Evolutionary conservation across 2,888 invertebrate genomes (phyloP).

Genomic region (Adineta ricciae): DNA sequence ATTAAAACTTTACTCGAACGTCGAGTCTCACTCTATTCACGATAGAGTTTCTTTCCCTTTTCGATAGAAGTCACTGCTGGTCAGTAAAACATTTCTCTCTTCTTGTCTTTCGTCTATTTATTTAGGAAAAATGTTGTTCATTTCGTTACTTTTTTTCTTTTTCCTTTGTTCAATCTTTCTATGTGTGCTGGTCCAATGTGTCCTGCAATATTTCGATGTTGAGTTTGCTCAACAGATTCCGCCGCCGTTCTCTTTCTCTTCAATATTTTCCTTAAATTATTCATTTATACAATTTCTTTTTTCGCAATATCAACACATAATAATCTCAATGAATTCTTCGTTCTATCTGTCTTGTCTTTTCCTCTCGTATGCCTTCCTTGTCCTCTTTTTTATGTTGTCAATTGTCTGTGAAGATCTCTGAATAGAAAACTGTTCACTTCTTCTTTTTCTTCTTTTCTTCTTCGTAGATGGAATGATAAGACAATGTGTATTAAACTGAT

Average conservation of each 20-base stretch:
- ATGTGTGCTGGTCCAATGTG: not conserved
- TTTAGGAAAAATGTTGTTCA: not conserved
- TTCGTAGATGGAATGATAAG: not conserved
- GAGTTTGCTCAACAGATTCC: not conserved
- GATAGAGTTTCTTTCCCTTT: not conserved
- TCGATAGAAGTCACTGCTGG: not conserved
- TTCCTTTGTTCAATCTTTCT: not conserved
- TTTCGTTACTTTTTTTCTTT: not conserved
- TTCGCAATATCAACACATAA: not conserved
- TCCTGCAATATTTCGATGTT: not conserved
- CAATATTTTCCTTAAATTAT: not conserved
- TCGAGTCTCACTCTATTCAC: conserved; percentile 8
- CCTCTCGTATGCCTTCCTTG: not conserved
- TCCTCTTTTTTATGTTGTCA: not conserved
- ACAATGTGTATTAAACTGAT: not conserved
- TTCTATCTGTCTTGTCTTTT: not conserved
- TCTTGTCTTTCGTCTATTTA: not conserved
- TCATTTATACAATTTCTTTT: not conserved
- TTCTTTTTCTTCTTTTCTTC: not conserved
- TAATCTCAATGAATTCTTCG: not conserved
- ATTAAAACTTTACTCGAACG: not conserved
- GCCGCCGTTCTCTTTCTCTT: not conserved
- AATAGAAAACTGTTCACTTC: not conserved
- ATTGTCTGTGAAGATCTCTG: not conserved
- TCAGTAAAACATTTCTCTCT: not conserved